Conservation (phyloP, 2,797 vertebrate species). For the Sardinella longiceps region DNA sequence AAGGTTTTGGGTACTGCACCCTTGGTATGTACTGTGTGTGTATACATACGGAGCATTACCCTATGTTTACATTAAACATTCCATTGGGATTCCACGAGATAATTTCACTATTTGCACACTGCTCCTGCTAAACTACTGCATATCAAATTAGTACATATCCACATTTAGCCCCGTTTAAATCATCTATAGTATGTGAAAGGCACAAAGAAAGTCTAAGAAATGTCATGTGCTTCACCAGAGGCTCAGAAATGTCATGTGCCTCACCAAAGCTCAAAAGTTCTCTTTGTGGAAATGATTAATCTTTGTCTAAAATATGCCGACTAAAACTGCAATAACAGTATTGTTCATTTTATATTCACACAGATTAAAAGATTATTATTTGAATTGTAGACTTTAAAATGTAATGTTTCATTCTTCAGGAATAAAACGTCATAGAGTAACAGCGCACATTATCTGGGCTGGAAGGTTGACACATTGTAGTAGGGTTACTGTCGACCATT, state of each 20-base stretch:
- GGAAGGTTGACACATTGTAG: not conserved
- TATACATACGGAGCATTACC: too few species aligned
- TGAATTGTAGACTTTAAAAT: not conserved
- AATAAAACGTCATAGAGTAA: not conserved
- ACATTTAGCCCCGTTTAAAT: not conserved
- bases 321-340: not conserved
- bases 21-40: too few species aligned
- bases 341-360: not conserved
- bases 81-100: too few species aligned
- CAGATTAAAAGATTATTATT: not conserved
- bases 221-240: not conserved
- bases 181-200: not conserved
- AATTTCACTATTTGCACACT: too few species aligned
- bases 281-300: too few species aligned
- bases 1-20: too few species aligned
- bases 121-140: too few species aligned
- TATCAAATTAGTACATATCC: too few species aligned
- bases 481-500: not conserved
- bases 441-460: not conserved
- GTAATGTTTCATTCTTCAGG: not conserved
- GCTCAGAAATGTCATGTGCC: constrained; percentile 5
- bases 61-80: too few species aligned
- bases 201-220: not conserved
- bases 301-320: not conserved
- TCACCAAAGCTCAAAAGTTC: not conserved